These are phyloP conservation scores for Scaptomyza hsui DNA, from an alignment of 1,140 invertebrate genomes.

Conservation along the genomic window DNA sequence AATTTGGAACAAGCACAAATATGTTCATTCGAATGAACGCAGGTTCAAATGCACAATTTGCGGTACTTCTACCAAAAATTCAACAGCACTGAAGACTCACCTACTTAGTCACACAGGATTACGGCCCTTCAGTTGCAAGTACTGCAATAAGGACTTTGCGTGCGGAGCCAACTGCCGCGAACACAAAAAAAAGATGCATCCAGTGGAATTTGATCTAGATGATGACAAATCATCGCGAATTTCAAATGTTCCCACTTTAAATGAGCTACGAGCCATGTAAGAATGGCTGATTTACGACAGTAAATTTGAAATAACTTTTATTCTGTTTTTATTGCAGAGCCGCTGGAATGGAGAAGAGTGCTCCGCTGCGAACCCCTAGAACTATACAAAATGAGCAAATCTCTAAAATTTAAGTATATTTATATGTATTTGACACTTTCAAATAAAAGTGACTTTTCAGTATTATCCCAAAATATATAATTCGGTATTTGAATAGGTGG, in stretches of 20 bases:
- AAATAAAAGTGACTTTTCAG: constrained; percentile 8
- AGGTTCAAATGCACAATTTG: constrained; percentile 83
- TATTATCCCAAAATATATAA: too few relatives aligned
- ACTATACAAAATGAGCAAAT: too few relatives aligned
- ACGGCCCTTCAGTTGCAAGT: constrained; percentile 84
- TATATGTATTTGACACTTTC: background rate
- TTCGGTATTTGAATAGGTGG: constrained; percentile 17
- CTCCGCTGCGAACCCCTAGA: constrained; percentile 19
- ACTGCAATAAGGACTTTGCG: constrained; percentile 84
- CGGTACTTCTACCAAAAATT: constrained; percentile 64
- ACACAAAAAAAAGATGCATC: constrained; percentile 84
- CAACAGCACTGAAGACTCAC: constrained; percentile 84
- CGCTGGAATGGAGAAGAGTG: constrained; percentile 30
- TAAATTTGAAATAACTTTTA: background rate
- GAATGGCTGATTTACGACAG: background rate
- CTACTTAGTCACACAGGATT: constrained; percentile 84
- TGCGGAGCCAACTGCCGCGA: constrained; percentile 84
- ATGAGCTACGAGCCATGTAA: constrained; percentile 71
- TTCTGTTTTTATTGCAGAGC: constrained; percentile 20
- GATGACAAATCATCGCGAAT: constrained; percentile 54
- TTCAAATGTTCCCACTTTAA: constrained; percentile 66
- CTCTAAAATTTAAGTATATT: too few relatives aligned
- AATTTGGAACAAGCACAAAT: constrained; percentile 84
- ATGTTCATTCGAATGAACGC: constrained; percentile 84
- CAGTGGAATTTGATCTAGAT: constrained; percentile 67